Base-by-base conservation (phyloP, 2,888 invertebrate genomes). In the Tridacna crocea region DNA sequence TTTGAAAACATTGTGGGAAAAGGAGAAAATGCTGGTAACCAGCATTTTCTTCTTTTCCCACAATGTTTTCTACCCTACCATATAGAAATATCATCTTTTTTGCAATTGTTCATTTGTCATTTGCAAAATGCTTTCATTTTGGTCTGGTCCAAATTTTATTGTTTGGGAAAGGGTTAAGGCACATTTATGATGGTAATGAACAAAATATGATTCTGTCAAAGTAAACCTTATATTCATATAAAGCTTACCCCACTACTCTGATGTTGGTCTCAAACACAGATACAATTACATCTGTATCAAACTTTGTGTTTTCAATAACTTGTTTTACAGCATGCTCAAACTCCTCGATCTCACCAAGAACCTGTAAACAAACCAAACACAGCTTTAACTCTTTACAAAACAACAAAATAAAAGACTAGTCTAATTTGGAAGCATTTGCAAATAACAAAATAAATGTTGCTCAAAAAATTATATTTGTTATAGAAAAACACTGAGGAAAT, bases 221-320 rank as follows among this genome's bases (percentile, higher is more conserved):
- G 1, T 10, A 61, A 61, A 2, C 36, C 36, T 36, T 36, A 55
- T 55, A 19, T 55, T 55, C 19, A 55, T 13, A 55, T 3, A 55
- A 2, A 19, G 55, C 96, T 96, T 95, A 98, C 97, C 99, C 99
- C n/a, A 99, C 95, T 95, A 99, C 97, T 89, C 99, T 96, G 90
- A 99, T 99, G 94, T 99, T 99, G 13, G 99, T 99, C 95, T 99
- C 99, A 95, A 99, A 99, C 8, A 99, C 98, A 0, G 99, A 99
- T 13, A 99, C 99, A 76, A 98, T 96, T 83, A 99, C 96, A 95
- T 99, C 98, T 88, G 96, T 97, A 94, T 99, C 98, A 94, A 99
- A 99, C 77, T 96, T 96, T 12, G 99, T 98, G 94, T 98, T 97
- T 80, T 96, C 96, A 85, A 98, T 97, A 63, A 99, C 96, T 84